A percentile compares a stretch with the other conserved stretches of the same genome.
Conservation (phyloP, 2,797 vertebrate species). For the Pachyuromys duprasi region DNA sequence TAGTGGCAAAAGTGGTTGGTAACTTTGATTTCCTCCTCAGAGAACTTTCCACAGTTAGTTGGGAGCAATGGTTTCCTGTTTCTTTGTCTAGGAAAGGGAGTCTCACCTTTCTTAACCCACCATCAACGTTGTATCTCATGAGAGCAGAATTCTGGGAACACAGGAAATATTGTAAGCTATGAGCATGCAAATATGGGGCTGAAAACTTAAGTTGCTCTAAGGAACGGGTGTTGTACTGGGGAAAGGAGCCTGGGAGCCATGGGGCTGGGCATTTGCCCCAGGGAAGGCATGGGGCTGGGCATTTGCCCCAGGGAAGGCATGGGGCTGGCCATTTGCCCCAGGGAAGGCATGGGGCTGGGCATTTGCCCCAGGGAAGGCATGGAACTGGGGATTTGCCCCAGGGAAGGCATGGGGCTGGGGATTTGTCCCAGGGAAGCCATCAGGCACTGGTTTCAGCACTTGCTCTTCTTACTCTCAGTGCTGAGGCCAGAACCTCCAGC, state of each 20-base stretch:
- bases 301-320: background rate
- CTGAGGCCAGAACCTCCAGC: background rate
- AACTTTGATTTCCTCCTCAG: background rate
- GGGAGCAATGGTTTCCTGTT: background rate
- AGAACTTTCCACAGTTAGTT: background rate
- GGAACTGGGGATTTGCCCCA: no score
- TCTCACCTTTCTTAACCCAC: background rate
- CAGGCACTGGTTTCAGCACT: background rate
- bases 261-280: background rate
- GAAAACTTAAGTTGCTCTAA: background rate
- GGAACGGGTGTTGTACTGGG: background rate
- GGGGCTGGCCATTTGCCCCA: no score
- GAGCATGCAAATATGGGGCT: background rate
- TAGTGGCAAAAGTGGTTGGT: background rate
- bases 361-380: background rate
- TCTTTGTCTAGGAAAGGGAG: background rate
- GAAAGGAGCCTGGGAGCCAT: background rate
- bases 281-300: accelerated
- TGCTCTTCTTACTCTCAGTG: background rate
- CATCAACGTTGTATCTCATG: slow-evolving; percentile 7
- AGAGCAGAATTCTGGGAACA: background rate
- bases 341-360: accelerated
- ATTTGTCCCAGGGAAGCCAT: background rate
- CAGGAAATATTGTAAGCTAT: background rate
- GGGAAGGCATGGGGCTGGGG: no score